Conservation (phyloP, 2,888 invertebrate genomes). For the Luperina testacea region DNA sequence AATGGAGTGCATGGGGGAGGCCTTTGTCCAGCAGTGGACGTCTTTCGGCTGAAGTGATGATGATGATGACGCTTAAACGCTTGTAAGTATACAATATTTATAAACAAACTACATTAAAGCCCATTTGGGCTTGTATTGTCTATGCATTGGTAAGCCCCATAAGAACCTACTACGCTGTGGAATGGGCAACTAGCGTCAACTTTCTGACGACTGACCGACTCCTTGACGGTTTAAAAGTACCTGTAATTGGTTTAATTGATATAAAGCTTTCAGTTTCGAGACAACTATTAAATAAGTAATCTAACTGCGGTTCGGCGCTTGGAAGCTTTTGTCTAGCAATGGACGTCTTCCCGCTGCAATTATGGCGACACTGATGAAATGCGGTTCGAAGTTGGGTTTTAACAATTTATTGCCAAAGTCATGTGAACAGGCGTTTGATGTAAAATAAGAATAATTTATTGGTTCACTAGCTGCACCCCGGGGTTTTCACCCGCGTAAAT, state of each 20-base stretch:
- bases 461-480: not conserved
- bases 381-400: not conserved
- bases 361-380: not conserved
- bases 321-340: not conserved
- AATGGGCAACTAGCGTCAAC: no score
- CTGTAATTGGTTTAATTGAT: not conserved
- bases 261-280: not conserved
- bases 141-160: no score
- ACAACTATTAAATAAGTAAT: not conserved
- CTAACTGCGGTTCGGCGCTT: not conserved
- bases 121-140: no score
- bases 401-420: constrained; percentile 21
- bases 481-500: no score
- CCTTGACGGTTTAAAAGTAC: not conserved
- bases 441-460: not conserved
- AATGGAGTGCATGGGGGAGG: no score
- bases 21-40: no score
- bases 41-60: no score
- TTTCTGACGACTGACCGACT: not conserved
- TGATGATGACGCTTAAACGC: no score
- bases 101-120: no score
- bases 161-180: no score
- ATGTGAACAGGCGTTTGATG: constrained; percentile 11
- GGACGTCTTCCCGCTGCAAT: not conserved
- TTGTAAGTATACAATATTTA: no score